phyloP scores from a whole-genome alignment of 2,888 invertebrate genomes.

The Pharmacophagus antenor region DNA sequence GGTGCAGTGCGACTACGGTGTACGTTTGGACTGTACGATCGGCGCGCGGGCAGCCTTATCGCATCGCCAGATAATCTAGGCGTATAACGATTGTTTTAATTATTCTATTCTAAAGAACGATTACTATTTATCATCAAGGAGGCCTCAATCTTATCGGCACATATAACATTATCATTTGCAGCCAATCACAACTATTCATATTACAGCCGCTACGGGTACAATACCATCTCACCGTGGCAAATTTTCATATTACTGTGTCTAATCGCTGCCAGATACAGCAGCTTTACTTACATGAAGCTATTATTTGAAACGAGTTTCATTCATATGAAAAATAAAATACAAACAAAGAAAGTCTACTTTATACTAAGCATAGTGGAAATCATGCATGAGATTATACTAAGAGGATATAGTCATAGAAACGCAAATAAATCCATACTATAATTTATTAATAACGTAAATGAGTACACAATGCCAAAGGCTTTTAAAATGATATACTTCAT shows the following conservation, averaged over 20 bases:
- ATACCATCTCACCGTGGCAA: constrained; percentile 32
- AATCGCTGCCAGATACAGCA: constrained; percentile 18
- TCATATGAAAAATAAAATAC: constrained; percentile 7
- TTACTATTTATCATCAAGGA: constrained; percentile 70
- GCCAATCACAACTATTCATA: constrained; percentile 51
- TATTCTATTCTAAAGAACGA: constrained; percentile 70
- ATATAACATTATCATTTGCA: constrained; percentile 61
- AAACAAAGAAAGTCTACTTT: constrained; percentile 12
- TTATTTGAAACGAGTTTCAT: constrained; percentile 5
- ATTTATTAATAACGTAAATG: constrained; percentile 82
- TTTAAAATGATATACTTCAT: constrained; percentile 76
- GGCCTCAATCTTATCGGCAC: constrained; percentile 72
- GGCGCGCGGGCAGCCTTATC: constrained; percentile 65
- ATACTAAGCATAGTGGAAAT: constrained; percentile 16
- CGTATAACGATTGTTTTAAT: constrained; percentile 75
- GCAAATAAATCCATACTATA: constrained; percentile 69
- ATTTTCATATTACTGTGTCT: constrained; percentile 28
- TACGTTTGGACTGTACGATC: constrained; percentile 54
- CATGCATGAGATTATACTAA: constrained; percentile 28
- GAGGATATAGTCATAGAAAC: constrained; percentile 44
- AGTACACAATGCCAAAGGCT: constrained; percentile 81
- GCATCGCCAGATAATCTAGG: constrained; percentile 67
- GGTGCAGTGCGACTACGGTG: constrained; percentile 70
- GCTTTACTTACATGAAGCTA: constrained; percentile 3
- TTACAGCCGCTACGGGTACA: constrained; percentile 30